Conservation (phyloP, 1,140 invertebrate species). For the Trichonephila clavata region DNA sequence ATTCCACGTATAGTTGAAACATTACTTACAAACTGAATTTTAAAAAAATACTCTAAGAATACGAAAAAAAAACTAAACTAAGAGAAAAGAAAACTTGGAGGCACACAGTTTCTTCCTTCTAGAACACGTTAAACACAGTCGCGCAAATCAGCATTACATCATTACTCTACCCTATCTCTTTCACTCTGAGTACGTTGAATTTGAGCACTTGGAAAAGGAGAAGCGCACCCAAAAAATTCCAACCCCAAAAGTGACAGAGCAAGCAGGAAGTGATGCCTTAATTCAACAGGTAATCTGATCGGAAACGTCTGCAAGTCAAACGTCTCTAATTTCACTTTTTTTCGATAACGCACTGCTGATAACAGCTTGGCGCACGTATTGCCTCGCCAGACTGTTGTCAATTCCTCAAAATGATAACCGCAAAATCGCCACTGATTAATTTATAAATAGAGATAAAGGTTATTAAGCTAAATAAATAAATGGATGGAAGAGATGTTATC, state of each 20-base stretch:
- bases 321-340: slow-evolving; percentile 21
- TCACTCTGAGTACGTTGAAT: no score
- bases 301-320: background rate
- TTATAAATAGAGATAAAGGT: background rate
- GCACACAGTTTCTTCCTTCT: no score
- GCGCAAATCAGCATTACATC: no score
- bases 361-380: background rate
- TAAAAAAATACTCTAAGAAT: no score
- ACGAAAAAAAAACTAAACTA: no score
- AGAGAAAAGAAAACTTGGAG: no score
- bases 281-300: slow-evolving; percentile 31
- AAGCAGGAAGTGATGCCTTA: slow-evolving; percentile 6
- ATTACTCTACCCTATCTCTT: no score
- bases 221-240: background rate
- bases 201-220: no score
- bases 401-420: background rate
- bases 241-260: background rate
- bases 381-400: background rate
- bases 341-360: background rate
- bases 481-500: background rate
- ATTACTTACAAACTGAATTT: no score
- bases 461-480: slow-evolving; percentile 22
- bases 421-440: background rate
- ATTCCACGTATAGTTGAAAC: no score
- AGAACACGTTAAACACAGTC: no score